Conservation (phyloP, 2,797 vertebrate species). For the Poecilia velifera region DNA sequence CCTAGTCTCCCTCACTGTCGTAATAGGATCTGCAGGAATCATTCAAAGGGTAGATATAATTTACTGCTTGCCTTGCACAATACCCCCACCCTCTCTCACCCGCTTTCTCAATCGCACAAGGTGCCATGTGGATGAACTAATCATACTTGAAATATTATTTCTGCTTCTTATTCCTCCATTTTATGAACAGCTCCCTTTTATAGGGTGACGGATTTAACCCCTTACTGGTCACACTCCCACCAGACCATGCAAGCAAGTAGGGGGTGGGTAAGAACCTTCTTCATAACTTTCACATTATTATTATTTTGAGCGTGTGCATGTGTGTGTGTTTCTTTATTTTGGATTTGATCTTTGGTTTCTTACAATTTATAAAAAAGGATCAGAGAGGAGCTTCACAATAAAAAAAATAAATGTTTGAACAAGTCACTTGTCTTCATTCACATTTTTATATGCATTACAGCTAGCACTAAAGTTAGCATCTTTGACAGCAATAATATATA, state of each 20-base stretch:
- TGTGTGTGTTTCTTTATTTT: slow-evolving; percentile 46
- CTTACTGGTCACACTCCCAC: slow-evolving; percentile 74
- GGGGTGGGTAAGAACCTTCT: slow-evolving; percentile 37
- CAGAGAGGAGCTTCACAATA: background rate
- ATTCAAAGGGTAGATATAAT: slow-evolving; percentile 91
- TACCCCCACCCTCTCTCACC: slow-evolving; percentile 71
- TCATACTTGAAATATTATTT: slow-evolving; percentile 92
- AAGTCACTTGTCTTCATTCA: background rate
- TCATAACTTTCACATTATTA: slow-evolving; percentile 46
- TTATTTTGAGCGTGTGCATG: slow-evolving; percentile 19
- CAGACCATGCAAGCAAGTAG: slow-evolving; percentile 39
- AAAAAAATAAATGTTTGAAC: background rate
- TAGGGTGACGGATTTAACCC: slow-evolving; percentile 86
- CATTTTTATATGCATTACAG: slow-evolving; percentile 39
- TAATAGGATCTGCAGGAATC: slow-evolving; percentile 92
- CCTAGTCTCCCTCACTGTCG: slow-evolving; percentile 76
- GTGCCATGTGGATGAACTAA: slow-evolving; percentile 90
- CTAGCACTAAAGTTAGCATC: slow-evolving; percentile 17
- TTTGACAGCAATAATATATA: background rate
- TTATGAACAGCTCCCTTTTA: slow-evolving; percentile 87
- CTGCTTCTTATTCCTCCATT: slow-evolving; percentile 87
- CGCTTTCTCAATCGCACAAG: slow-evolving; percentile 83
- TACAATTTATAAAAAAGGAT: slow-evolving; percentile 21
- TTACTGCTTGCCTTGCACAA: slow-evolving; percentile 86
- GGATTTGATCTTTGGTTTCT: slow-evolving; percentile 56